Evolutionary conservation across 2,888 invertebrate species (phyloP).

Genomic region (Torymus texanus): DNA sequence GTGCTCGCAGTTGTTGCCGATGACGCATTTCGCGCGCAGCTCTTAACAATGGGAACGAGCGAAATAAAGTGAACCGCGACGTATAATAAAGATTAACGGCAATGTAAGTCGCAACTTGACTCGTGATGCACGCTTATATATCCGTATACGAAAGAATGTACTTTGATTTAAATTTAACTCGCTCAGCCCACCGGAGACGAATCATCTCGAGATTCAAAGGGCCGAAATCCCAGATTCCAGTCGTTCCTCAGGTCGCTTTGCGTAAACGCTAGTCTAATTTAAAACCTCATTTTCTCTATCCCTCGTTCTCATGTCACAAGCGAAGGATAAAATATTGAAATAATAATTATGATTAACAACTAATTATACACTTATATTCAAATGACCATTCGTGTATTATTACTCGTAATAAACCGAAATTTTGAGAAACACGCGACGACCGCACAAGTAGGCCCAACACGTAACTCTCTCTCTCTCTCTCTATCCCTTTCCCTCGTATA

Average conservation of each 20-base stretch:
- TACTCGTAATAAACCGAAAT: no score
- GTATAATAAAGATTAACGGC: conserved; percentile 28
- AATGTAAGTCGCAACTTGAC: neutral
- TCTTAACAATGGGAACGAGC: conserved; percentile 56
- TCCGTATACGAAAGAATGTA: neutral
- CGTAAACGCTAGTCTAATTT: conserved; percentile 21
- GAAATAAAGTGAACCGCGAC: conserved; percentile 43
- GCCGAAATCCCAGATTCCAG: conserved; percentile 31
- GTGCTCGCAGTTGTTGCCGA: conserved; percentile 1
- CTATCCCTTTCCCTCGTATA: no score
- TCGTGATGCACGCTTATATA: neutral
- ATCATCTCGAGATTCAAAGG: neutral
- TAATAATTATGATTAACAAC: no score
- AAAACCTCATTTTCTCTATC: neutral
- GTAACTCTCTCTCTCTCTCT: no score
- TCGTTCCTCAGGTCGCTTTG: conserved; percentile 21
- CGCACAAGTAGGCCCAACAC: no score
- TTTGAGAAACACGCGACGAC: no score
- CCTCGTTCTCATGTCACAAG: no score
- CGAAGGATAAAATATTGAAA: no score
- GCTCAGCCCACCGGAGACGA: conserved; percentile 25
- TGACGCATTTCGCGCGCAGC: conserved; percentile 33
- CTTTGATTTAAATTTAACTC: conserved; percentile 37
- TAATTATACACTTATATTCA: no score
- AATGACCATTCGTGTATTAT: no score